Percentiles rank a stretch among this genome's conserved stretches.
Conservation (phyloP, 2,797 vertebrate species). For the Nyctalus aviator region DNA sequence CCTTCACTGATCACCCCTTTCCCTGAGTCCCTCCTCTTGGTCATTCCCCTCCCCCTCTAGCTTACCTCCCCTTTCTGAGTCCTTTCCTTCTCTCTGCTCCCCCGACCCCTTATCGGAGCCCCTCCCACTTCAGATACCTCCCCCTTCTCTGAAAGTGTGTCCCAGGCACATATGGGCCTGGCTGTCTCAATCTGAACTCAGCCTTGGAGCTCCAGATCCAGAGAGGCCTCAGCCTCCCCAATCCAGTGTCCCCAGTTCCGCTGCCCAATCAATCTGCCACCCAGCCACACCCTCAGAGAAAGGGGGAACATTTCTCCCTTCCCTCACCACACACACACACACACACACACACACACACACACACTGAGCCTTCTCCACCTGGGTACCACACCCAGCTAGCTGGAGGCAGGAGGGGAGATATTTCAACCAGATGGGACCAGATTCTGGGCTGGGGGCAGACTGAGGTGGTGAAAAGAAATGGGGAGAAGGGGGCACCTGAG, state of each 20-base stretch:
- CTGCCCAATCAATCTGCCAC: background rate
- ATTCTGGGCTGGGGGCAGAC: background rate
- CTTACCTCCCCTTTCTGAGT: background rate
- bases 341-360: background rate
- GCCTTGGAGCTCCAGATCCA: background rate
- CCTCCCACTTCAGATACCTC: background rate
- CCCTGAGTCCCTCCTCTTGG: background rate
- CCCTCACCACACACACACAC: background rate
- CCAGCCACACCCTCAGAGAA: background rate
- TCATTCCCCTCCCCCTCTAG: background rate
- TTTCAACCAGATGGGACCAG: slow-evolving; percentile 33
- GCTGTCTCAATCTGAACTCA: background rate
- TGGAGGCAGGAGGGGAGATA: background rate
- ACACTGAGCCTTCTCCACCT: background rate
- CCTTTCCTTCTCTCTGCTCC: background rate
- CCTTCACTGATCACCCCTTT: background rate
- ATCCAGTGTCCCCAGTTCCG: background rate
- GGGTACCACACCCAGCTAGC: slow-evolving; percentile 68
- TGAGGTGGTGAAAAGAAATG: background rate
- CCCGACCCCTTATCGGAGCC: background rate
- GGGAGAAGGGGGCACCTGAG: slow-evolving; percentile 41
- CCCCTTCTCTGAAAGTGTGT: background rate
- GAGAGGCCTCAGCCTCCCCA: background rate
- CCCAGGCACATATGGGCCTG: background rate
- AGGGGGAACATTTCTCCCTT: background rate